Percentiles rank a stretch among this genome's conserved stretches.
phyloP scores from a whole-genome alignment of 2,113 vertebrate genomes.

The Naja naja region DNA sequence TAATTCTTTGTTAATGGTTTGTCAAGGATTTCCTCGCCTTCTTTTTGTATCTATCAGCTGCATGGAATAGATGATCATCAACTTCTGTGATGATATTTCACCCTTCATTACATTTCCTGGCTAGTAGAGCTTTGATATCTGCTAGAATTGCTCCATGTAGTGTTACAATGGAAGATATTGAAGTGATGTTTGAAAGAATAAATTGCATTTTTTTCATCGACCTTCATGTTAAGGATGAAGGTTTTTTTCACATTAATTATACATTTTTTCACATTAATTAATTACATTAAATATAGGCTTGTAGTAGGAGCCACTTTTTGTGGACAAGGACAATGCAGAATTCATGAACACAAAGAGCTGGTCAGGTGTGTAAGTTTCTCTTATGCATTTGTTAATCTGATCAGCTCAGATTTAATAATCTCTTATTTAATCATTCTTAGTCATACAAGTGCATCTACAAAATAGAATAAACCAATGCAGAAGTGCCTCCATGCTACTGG shows the following conservation, averaged over 20 bases:
- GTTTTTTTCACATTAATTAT: background rate
- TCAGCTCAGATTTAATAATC: background rate
- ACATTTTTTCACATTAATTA: background rate
- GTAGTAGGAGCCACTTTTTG: background rate
- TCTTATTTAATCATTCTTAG: background rate
- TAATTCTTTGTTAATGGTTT: background rate
- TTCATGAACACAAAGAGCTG: background rate
- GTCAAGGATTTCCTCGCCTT: background rate
- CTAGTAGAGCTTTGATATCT: background rate
- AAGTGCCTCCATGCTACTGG: background rate
- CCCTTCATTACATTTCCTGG: background rate
- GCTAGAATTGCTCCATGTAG: background rate
- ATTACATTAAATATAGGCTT: background rate
- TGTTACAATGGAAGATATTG: background rate
- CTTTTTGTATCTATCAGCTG: background rate
- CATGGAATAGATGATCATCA: background rate
- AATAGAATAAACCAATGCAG: no score
- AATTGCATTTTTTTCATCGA: background rate
- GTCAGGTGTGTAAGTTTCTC: background rate
- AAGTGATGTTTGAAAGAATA: background rate
- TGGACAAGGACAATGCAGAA: background rate
- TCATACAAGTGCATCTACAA: background rate
- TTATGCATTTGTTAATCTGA: background rate
- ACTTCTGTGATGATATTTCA: background rate
- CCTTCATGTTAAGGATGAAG: background rate